These are phyloP conservation scores for Acrocephalus arundinaceus DNA, from an alignment of 2,113 vertebrate genomes.

Conservation along the genomic window DNA sequence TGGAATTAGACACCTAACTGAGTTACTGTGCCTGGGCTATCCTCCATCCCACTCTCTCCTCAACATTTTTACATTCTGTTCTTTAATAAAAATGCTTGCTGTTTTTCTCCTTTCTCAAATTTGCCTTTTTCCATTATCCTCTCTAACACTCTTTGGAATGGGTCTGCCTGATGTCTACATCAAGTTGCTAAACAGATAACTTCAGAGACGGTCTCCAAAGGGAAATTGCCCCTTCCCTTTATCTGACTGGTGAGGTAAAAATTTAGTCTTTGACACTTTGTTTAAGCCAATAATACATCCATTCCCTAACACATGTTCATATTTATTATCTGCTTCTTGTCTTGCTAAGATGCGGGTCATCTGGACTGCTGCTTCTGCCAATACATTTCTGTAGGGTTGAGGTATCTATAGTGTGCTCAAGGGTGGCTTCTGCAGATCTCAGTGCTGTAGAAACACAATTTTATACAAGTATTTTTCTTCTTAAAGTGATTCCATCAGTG, in stretches of 20 bases:
- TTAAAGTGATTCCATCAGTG: not conserved
- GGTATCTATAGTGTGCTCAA: not conserved
- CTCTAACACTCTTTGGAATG: not conserved
- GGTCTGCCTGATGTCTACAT: not conserved
- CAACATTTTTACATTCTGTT: not conserved
- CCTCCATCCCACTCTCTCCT: not conserved
- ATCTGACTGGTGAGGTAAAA: not conserved
- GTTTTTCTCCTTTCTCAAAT: not conserved
- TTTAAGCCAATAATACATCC: not conserved
- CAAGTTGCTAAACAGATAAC: not conserved
- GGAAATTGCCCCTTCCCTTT: not conserved
- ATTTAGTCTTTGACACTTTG: not conserved
- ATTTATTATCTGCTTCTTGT: conserved; percentile 10
- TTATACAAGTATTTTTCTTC: not conserved
- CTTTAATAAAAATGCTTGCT: not conserved
- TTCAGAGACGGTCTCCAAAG: not conserved
- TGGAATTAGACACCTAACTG: not conserved
- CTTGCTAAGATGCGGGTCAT: not conserved
- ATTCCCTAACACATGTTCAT: not conserved
- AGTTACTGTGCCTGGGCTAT: not conserved
- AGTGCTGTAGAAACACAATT: not conserved
- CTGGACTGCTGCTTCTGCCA: not conserved
- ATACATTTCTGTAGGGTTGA: not conserved
- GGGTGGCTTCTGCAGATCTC: not conserved
- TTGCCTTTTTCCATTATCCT: not conserved